A percentile compares a stretch with the other conserved stretches of the same genome.
phyloP scores from a whole-genome alignment of 2,888 invertebrate species.

The Drosophila aldrichi region DNA sequence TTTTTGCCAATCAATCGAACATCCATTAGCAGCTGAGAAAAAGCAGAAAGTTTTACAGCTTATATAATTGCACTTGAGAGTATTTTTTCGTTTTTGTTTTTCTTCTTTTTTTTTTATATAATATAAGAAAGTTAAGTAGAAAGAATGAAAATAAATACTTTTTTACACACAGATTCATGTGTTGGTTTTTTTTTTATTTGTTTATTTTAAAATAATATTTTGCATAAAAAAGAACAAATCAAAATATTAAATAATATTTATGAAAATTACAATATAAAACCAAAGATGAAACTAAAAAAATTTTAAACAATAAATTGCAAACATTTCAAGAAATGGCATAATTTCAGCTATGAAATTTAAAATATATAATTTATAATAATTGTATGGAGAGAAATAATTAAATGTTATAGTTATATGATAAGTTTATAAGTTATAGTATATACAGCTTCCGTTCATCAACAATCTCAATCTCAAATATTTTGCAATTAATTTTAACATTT shows the following conservation, averaged over 20 bases:
- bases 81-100: conserved; percentile 25
- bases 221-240: conserved; percentile 73
- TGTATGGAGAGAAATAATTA: conserved; percentile 70
- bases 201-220: conserved; percentile 70
- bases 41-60: conserved; percentile 72
- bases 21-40: conserved; percentile 57
- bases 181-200: conserved; percentile 45
- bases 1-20: conserved; percentile 42
- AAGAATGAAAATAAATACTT: conserved; percentile 41
- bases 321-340: conserved; percentile 63
- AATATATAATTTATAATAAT: conserved; percentile 52
- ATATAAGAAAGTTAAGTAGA: neutral
- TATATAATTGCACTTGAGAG: conserved; percentile 76
- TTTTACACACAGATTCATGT: conserved; percentile 49
- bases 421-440: conserved; percentile 73
- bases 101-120: conserved; percentile 2
- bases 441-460: conserved; percentile 73
- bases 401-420: conserved; percentile 71
- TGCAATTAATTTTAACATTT: conserved; percentile 39
- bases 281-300: conserved; percentile 17
- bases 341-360: conserved; percentile 69
- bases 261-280: conserved; percentile 49
- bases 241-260: conserved; percentile 60
- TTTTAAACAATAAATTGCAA: conserved; percentile 65
- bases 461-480: conserved; percentile 60